These are phyloP conservation scores for Ictidomys tridecemlineatus DNA, from an alignment of 2,113 vertebrate genomes.

Conservation along the genomic window DNA sequence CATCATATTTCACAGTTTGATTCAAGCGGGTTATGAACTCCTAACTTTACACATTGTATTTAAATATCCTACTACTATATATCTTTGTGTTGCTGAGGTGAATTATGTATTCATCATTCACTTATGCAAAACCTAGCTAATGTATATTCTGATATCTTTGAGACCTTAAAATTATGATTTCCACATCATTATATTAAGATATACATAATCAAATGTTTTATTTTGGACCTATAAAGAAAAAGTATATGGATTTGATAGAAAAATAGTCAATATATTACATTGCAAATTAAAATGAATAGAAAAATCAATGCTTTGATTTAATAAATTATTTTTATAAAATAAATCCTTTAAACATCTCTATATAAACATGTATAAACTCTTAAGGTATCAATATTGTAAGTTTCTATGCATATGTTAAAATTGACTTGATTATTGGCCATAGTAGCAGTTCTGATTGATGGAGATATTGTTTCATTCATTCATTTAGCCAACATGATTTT, in stretches of 20 bases:
- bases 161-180: constrained; percentile 75
- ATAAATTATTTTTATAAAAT: neutral
- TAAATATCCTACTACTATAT: constrained; percentile 49
- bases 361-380: neutral
- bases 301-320: neutral
- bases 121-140: constrained; percentile 63
- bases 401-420: neutral
- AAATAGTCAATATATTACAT: neutral
- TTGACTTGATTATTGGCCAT: neutral
- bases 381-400: neutral
- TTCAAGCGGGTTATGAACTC: too few relatives aligned
- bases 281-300: neutral
- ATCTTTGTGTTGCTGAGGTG: constrained; percentile 64
- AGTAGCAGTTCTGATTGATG: neutral
- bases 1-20: too few relatives aligned
- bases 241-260: neutral
- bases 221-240: constrained; percentile 69
- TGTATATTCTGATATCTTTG: constrained; percentile 75
- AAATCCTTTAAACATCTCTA: neutral
- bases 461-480: neutral
- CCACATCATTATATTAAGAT: constrained; percentile 50
- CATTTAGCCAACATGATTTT: neutral
- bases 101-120: constrained; percentile 77
- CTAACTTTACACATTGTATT: constrained; percentile 73
- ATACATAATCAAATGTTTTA: constrained; percentile 73